Conservation (phyloP, 2,888 invertebrate genomes). For the Folsomia candida region DNA sequence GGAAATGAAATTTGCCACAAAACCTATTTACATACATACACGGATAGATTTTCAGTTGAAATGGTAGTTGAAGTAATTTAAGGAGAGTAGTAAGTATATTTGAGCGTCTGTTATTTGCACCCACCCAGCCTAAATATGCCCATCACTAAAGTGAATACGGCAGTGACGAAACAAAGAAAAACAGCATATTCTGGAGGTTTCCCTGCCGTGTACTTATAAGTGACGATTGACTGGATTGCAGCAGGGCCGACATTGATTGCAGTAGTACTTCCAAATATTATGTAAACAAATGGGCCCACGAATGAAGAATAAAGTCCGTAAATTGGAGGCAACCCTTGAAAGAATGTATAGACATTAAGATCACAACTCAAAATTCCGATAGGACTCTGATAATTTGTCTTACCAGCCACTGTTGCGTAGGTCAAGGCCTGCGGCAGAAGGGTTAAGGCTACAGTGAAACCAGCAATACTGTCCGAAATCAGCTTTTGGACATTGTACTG, state of each 20-base stretch:
- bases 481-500: conserved; percentile 32
- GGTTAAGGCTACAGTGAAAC: conserved; percentile 38
- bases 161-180: conserved; percentile 77
- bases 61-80: no score
- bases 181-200: no score
- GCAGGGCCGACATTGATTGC: conserved; percentile 44
- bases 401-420: conserved; percentile 79
- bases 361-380: no score
- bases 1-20: conserved; percentile 84
- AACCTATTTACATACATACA: conserved; percentile 65
- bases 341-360: no score
- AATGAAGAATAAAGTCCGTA: conserved; percentile 81
- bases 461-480: conserved; percentile 38
- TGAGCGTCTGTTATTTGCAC: no score
- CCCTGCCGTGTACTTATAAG: conserved; percentile 64
- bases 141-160: conserved; percentile 59
- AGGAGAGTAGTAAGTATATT: background rate
- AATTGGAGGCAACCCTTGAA: conserved; percentile 57
- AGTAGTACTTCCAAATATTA: conserved; percentile 71
- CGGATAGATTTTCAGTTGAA: no score
- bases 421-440: conserved; percentile 65
- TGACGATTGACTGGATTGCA: conserved; percentile 61
- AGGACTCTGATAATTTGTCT: background rate
- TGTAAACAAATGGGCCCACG: conserved; percentile 88
- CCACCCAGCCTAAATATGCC: conserved; percentile 76